Evolutionary conservation across 2,113 vertebrate genomes (phyloP).

Genomic region (Tinamus guttatus): DNA sequence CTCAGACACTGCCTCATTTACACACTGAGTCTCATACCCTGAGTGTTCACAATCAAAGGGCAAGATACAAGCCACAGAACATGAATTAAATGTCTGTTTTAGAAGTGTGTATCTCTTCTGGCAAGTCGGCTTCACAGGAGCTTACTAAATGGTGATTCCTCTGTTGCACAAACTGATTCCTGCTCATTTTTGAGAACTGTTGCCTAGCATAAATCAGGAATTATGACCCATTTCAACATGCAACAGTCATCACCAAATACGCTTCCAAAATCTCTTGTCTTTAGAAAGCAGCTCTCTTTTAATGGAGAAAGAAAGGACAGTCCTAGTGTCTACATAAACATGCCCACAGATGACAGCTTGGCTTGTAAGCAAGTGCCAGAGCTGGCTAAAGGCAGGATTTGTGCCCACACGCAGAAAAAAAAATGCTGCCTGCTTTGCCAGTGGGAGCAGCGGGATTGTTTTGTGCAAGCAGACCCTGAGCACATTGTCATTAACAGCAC

Average conservation of each 20-base stretch:
- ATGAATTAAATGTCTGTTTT: background rate
- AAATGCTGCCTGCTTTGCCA: background rate
- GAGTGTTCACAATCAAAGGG: background rate
- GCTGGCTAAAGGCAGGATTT: background rate
- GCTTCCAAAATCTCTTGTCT: background rate
- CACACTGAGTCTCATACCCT: background rate
- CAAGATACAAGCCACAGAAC: background rate
- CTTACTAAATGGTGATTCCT: background rate
- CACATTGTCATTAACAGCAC: background rate
- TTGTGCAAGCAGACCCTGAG: background rate
- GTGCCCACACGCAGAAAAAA: fast-evolving
- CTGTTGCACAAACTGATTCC: background rate
- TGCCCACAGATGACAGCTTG: background rate
- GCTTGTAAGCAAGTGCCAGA: background rate
- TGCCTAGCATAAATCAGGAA: background rate
- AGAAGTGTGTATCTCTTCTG: background rate
- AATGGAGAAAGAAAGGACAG: background rate
- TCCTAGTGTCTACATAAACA: background rate
- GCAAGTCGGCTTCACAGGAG: background rate
- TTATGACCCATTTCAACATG: background rate
- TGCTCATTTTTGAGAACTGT: background rate
- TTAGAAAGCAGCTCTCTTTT: background rate
- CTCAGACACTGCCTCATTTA: background rate
- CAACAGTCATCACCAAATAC: background rate
- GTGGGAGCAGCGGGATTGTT: background rate